Conservation (phyloP, 2,113 vertebrate species). For the Noturus placidus region DNA sequence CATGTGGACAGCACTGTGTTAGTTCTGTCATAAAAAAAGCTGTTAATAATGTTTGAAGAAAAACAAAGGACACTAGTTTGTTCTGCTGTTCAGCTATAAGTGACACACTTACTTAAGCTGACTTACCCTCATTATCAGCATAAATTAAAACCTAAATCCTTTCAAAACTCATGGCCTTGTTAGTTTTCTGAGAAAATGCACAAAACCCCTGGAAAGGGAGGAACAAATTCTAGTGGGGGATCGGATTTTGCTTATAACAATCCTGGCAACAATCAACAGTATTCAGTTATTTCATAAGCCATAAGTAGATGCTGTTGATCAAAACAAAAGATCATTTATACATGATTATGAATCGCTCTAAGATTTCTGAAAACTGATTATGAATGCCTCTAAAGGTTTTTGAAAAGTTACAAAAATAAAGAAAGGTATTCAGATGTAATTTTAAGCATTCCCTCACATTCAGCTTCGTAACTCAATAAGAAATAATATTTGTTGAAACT, state of each 20-base stretch:
- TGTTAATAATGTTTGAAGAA: conserved; percentile 55
- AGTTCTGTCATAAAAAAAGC: not conserved
- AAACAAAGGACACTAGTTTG: conserved; percentile 60
- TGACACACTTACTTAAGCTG: conserved; percentile 70
- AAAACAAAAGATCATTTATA: conserved; percentile 62
- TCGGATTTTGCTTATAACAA: conserved; percentile 65
- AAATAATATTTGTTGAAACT: not conserved
- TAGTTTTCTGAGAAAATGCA: conserved; percentile 61
- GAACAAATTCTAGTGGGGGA: conserved; percentile 55
- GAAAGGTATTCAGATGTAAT: conserved; percentile 9
- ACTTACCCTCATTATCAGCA: conserved; percentile 69
- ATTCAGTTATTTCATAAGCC: conserved; percentile 50
- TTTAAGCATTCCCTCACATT: conserved; percentile 20
- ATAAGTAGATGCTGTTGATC: conserved; percentile 33
- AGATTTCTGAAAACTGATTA: conserved; percentile 1
- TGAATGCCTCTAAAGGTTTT: not conserved
- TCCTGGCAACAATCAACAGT: conserved; percentile 61
- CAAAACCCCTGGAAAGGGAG: conserved; percentile 52
- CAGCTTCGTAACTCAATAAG: not conserved
- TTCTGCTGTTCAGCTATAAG: conserved; percentile 51
- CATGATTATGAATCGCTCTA: conserved; percentile 34
- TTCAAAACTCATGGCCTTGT: conserved; percentile 60
- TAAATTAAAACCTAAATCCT: conserved; percentile 74
- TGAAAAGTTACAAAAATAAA: not conserved
- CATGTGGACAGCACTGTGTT: conserved; percentile 1